Evolutionary conservation across 2,888 invertebrate species (phyloP).

Genomic region (Chydorus sphaericus): DNA sequence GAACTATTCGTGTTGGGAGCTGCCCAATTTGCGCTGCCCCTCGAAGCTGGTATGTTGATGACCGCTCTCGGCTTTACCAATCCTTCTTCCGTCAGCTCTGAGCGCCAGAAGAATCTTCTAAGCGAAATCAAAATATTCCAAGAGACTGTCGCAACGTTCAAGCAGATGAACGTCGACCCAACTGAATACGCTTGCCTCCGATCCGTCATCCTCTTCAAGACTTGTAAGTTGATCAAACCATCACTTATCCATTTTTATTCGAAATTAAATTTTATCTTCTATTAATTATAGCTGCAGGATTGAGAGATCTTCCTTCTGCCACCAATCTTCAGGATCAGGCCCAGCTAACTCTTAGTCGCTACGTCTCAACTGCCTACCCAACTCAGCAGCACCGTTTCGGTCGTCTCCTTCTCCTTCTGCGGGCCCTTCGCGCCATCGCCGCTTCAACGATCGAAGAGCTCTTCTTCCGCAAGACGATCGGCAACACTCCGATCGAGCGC

Average conservation of each 20-base stretch:
- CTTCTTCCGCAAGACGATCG: constrained; percentile 70
- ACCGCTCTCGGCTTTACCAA: constrained; percentile 13
- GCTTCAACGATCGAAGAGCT: constrained; percentile 59
- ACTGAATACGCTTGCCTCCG: constrained; percentile 74
- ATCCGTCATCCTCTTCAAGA: constrained; percentile 71
- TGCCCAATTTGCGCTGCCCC: constrained; percentile 64
- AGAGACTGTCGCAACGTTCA: constrained; percentile 53
- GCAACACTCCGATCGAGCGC: constrained; percentile 59
- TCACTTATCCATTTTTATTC: neutral
- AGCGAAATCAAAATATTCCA: constrained; percentile 53
- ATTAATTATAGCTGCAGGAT: constrained; percentile 9
- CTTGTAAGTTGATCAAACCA: constrained; percentile 32
- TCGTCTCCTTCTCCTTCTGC: constrained; percentile 53
- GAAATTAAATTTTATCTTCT: neutral
- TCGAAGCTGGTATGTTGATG: constrained; percentile 43
- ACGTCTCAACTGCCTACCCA: constrained; percentile 48
- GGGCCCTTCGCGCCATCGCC: constrained; percentile 47
- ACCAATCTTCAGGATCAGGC: constrained; percentile 59
- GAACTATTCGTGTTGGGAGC: constrained; percentile 78
- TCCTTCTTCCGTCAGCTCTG: constrained; percentile 14
- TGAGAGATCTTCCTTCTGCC: constrained; percentile 49
- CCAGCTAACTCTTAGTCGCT: constrained; percentile 51
- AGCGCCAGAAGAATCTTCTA: constrained; percentile 24
- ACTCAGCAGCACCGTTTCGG: constrained; percentile 55
- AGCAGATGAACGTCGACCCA: constrained; percentile 53